Evolutionary conservation across 2,888 invertebrate species (phyloP).

Genomic region (Ligdia adustata): DNA sequence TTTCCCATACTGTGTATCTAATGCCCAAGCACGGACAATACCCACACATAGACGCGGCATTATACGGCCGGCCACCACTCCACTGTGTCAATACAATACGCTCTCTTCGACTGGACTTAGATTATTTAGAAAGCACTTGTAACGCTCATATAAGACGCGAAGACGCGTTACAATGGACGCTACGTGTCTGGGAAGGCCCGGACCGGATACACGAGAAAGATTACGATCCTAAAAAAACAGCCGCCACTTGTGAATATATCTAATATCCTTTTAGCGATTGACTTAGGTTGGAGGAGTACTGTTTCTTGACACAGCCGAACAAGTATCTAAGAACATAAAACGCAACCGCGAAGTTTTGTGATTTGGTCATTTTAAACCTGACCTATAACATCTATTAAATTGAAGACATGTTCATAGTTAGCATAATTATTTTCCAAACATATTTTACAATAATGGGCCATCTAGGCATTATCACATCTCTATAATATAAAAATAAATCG

Average conservation of each 20-base stretch:
- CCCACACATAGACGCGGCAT: conserved; percentile 68
- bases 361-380: too few relatives aligned
- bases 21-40: conserved; percentile 42
- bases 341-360: too few relatives aligned
- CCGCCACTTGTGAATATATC: conserved; percentile 71
- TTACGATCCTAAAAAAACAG: conserved; percentile 84
- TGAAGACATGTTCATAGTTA: too few relatives aligned
- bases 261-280: conserved; percentile 72
- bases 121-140: conserved; percentile 86
- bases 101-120: conserved; percentile 84
- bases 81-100: conserved; percentile 85
- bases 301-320: conserved; percentile 29
- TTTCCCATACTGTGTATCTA: conserved; percentile 7
- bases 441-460: too few relatives aligned
- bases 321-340: conserved; percentile 23
- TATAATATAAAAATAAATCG: too few relatives aligned
- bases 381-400: too few relatives aligned
- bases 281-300: conserved; percentile 57
- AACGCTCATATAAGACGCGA: conserved; percentile 84
- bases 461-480: too few relatives aligned
- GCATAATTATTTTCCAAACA: too few relatives aligned
- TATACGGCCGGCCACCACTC: conserved; percentile 84
- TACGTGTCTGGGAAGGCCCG: conserved; percentile 78
- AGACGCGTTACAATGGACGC: conserved; percentile 80
- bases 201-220: conserved; percentile 78